Evolutionary conservation across 2,797 vertebrate species (phyloP), one percentile per base, ranked within the genome.

Genomic region (Neomorphus geoffroyi): DNA sequence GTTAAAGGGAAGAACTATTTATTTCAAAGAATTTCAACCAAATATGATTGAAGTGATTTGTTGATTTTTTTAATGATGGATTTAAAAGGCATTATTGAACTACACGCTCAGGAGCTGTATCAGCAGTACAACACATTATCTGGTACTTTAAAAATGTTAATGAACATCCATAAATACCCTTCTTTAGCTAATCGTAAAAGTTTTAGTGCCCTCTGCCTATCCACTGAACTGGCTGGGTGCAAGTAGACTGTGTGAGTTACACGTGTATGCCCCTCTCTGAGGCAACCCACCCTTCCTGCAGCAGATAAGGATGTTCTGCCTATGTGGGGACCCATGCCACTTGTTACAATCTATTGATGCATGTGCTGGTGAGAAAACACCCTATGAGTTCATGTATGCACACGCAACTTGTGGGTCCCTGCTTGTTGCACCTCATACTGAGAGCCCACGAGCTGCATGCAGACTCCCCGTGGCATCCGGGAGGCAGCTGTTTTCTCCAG

Each of bases 211-310:
- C 14, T 15, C 33, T 50, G 54, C 39, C 15, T n/a, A 7, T 14
- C 10, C 53, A 22, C 32, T 0, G 0, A 10, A 19, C 35, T 1
- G 7, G 10, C 41, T 39, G 23, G 13, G 35, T 15, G 57, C 48
- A 16, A 11, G 1, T 3, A 23, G n/a, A 32, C 37, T 39, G 28
- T 1, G 6, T 14, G 37, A 37, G 9, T 27, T 15, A 6, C n/a
- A 51, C 45, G 60, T 50, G 35, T 5, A 0, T 2, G 9, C 5
- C 26, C 41, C 56, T 62, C 48, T 50, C 14, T 2, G 17, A 12
- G 24, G 6, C 6, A 3, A 2, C 28, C 17, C 33, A 9, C 7
- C 15, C 18, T 39, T 75, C 11, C 53, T 54, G 4, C 2, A 11
- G 14, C 13, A 53, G 37, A 17, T 37, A 35, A 22, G 39, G 18